phyloP scores from a whole-genome alignment of 2,113 vertebrate species.

The Oryzias celebensis region DNA sequence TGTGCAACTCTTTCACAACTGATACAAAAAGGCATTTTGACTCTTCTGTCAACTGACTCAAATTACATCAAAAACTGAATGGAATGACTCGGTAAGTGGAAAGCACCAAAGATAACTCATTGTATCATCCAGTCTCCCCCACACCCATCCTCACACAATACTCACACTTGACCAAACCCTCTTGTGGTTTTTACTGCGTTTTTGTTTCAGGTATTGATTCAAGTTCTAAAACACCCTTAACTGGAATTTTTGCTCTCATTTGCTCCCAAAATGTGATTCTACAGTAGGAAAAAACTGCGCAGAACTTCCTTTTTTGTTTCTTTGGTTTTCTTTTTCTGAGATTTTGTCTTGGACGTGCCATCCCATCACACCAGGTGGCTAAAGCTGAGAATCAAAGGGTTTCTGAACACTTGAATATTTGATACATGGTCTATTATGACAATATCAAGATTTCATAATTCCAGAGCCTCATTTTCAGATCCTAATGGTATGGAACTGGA shows the following conservation, averaged over 20 bases:
- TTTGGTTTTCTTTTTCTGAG: too few relatives aligned
- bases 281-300: too few relatives aligned
- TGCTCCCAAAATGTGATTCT: too few relatives aligned
- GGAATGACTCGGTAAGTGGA: constrained; percentile 22
- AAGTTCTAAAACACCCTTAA: background rate
- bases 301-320: too few relatives aligned
- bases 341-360: too few relatives aligned
- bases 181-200: constrained; percentile 1
- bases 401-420: too few relatives aligned
- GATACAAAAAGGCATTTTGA: background rate
- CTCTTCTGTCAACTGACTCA: background rate
- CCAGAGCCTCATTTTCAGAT: too few relatives aligned
- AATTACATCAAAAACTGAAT: constrained; percentile 3
- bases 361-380: too few relatives aligned
- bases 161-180: background rate
- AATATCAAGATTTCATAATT: too few relatives aligned
- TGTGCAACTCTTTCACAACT: constrained; percentile 21
- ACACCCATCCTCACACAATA: background rate
- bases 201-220: background rate
- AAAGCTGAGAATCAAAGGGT: too few relatives aligned
- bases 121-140: background rate
- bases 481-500: too few relatives aligned
- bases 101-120: constrained; percentile 43
- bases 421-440: too few relatives aligned
- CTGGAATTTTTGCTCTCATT: background rate